Conservation (phyloP, 2,797 vertebrate species). For the Enteromius mattozi region DNA sequence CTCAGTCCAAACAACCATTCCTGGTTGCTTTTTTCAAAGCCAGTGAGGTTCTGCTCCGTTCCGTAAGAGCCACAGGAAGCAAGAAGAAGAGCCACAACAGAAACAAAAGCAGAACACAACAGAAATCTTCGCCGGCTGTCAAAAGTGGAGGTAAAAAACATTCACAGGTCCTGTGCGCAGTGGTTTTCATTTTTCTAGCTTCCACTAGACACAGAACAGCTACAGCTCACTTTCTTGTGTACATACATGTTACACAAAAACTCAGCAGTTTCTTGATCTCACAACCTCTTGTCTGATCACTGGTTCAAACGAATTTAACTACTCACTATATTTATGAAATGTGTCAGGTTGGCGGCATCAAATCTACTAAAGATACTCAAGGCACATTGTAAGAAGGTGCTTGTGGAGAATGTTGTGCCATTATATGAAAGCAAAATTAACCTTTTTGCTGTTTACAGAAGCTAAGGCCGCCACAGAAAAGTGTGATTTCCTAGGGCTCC, state of each 20-base stretch:
- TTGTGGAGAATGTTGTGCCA: background rate
- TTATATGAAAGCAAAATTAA: background rate
- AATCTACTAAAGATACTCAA: background rate
- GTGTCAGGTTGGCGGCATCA: background rate
- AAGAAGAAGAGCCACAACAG: slow-evolving; percentile 95
- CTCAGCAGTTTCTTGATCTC: background rate
- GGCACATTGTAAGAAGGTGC: background rate
- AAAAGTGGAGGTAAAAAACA: slow-evolving; percentile 82
- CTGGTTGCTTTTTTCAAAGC: slow-evolving; percentile 99
- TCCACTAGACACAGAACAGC: background rate
- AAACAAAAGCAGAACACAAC: slow-evolving; percentile 90
- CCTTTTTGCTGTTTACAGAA: background rate
- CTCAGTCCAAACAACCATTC: slow-evolving; percentile 97
- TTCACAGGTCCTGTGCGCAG: too few relatives aligned
- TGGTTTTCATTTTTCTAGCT: background rate
- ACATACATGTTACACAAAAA: background rate
- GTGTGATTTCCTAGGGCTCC: background rate
- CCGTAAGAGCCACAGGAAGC: slow-evolving; percentile 89
- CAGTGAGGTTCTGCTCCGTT: slow-evolving; percentile 95
- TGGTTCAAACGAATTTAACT: background rate
- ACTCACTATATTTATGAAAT: background rate
- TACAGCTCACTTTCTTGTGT: background rate
- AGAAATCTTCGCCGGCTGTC: slow-evolving; percentile 87
- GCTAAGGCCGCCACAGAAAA: background rate
- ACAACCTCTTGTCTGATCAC: background rate